Conservation (phyloP, 1,140 invertebrate species). For the Kradibia gibbosae region DNA sequence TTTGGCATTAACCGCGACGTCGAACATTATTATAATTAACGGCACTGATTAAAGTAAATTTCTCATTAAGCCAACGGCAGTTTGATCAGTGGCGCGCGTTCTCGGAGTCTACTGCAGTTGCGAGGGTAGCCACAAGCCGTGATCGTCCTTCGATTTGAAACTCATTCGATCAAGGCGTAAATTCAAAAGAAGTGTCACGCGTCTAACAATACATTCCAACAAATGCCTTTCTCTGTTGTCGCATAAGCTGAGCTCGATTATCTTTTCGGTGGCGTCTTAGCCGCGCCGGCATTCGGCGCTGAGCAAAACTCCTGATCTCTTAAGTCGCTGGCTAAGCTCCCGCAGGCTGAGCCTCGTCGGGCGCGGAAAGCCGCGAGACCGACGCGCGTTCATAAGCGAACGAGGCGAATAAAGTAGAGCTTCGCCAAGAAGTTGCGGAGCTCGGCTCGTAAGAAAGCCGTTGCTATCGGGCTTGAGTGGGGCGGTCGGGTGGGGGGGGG, state of each 20-base stretch:
- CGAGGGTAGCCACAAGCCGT: neutral
- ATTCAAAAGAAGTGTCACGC: slow-evolving; percentile 16
- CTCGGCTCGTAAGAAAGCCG: too few relatives aligned
- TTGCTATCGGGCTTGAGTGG: too few relatives aligned
- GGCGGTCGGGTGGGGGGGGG: too few relatives aligned
- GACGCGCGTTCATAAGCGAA: too few relatives aligned
- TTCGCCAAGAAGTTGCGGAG: too few relatives aligned
- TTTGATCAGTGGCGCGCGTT: neutral
- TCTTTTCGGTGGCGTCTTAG: neutral
- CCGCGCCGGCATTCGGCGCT: neutral
- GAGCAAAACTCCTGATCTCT: neutral
- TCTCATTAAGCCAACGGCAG: neutral
- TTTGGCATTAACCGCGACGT: neutral
- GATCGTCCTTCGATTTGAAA: neutral
- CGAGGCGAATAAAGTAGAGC: too few relatives aligned
- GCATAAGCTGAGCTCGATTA: slow-evolving; percentile 35
- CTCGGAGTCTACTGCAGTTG: neutral
- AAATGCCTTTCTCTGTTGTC: slow-evolving; percentile 33
- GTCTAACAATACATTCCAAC: slow-evolving; percentile 43
- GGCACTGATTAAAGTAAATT: neutral
- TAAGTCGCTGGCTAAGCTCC: neutral
- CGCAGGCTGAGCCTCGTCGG: neutral
- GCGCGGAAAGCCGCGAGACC: neutral
- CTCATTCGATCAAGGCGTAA: neutral
- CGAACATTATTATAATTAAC: too few relatives aligned